phyloP scores from a whole-genome alignment of 2,888 invertebrate genomes.

The Brenthis hecate region DNA sequence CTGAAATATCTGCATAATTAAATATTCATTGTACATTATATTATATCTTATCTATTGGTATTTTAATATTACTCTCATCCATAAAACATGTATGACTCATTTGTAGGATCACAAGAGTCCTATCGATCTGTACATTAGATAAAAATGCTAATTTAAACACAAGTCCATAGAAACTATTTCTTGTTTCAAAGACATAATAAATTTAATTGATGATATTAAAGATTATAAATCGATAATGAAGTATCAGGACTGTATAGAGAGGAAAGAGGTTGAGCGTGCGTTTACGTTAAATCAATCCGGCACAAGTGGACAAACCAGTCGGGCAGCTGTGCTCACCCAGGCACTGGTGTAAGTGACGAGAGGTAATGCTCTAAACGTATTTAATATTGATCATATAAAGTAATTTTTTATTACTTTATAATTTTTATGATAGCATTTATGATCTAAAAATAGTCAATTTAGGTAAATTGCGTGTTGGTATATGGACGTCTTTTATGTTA shows the following conservation, averaged over 20 bases:
- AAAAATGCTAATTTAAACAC: constrained; percentile 13
- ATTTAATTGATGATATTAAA: constrained; percentile 45
- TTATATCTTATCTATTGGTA: too few species aligned
- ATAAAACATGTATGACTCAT: too few species aligned
- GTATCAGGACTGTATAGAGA: constrained; percentile 60
- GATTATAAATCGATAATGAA: constrained; percentile 65
- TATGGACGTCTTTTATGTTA: not conserved
- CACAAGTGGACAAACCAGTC: constrained; percentile 82
- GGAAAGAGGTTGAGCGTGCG: constrained; percentile 65
- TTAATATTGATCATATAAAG: constrained; percentile 10
- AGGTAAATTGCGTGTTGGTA: not conserved
- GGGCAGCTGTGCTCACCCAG: constrained; percentile 74
- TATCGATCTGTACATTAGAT: constrained; percentile 15
- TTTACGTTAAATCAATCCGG: constrained; percentile 80
- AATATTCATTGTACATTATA: too few species aligned
- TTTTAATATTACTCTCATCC: too few species aligned
- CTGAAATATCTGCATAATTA: too few species aligned
- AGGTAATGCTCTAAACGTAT: constrained; percentile 23
- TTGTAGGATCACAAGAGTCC: too few species aligned
- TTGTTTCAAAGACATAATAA: constrained; percentile 17
- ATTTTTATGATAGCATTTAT: constrained; percentile 1
- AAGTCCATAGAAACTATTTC: constrained; percentile 12
- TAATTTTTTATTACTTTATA: constrained; percentile 4
- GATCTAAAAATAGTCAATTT: not conserved
- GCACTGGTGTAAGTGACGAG: constrained; percentile 60